Evolutionary conservation across 2,113 vertebrate species (phyloP), one percentile per base, ranked within the genome.

Genomic region (Lynx canadensis): DNA sequence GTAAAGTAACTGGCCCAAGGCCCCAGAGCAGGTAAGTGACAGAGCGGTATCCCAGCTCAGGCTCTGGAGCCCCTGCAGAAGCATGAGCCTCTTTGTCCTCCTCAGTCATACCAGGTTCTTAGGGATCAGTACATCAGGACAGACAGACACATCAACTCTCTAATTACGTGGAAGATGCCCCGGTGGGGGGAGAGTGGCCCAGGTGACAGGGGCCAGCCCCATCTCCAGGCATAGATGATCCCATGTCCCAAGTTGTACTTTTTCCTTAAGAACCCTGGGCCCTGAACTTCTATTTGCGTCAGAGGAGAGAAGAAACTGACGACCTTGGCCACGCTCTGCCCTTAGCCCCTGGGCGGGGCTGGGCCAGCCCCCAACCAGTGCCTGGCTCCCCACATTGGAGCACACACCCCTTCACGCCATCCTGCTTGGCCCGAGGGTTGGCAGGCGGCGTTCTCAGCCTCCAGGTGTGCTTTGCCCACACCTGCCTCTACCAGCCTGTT

Each of bases 401-500:
- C 71, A 36, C 0, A 0, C 27, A 27, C 33, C n/a, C 38, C 41
- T 48, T 41, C 68, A 4, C 0, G 1, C 50, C 78, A 82, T 36
- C 60, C 71, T 31, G 78, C 60, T 52, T 36, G 27, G 65, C 76
- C 38, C 0, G 1, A 68, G 66, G 73, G 29, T 60, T 31, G 73
- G 80, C 36, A 74, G 85, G 80, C 0, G 4, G 45, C 66, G 18
- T 69, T 81, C 71, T 73, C 27, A 45, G 84, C 45, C 84, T 74
- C 55, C 73, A 80, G 65, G 73, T n/a, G 16, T 31, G 73, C 66
- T 76, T 73, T 92, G 90, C 89, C 48, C 66, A 18, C n/a, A 89
- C 83, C 92, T 95, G 90, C 79, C 94, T 94, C 78, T 57, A 45
- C 76, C 82, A 57, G 90, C 78, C 71, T 81, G 71, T 18, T 93